Conservation (phyloP, 2,888 invertebrate genomes). For the Monopis laevigella region DNA sequence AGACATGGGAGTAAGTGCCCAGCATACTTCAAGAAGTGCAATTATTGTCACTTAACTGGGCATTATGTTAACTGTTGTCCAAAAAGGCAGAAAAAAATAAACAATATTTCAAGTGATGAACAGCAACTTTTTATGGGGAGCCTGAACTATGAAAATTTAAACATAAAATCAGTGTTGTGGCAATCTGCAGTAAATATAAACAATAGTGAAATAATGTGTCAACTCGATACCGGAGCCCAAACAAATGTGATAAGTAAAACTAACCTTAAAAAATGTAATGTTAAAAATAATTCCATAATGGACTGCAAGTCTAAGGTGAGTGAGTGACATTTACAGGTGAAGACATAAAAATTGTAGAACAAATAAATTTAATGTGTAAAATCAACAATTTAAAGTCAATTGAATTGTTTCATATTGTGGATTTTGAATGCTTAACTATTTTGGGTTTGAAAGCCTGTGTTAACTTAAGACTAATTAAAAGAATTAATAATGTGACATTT, state of each 20-base stretch:
- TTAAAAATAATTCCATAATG: background rate
- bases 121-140: background rate
- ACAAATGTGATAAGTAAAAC: background rate
- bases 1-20: background rate
- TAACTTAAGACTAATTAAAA: background rate
- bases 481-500: background rate
- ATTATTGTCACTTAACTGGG: background rate
- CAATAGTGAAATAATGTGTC: background rate
- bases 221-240: background rate
- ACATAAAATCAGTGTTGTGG: no score
- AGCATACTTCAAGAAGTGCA: background rate
- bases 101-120: background rate
- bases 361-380: background rate
- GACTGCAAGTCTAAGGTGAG: background rate
- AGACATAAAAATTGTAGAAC: background rate
- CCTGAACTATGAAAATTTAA: no score
- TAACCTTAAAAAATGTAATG: background rate
- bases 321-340: background rate
- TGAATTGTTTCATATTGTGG: background rate
- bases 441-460: background rate
- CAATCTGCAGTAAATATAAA: background rate
- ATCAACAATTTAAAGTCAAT: background rate
- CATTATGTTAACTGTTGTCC: conserved; percentile 1
- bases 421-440: background rate
- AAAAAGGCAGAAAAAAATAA: background rate